Conservation (phyloP, 2,113 vertebrate species). For the Hypanus sabinus region DNA sequence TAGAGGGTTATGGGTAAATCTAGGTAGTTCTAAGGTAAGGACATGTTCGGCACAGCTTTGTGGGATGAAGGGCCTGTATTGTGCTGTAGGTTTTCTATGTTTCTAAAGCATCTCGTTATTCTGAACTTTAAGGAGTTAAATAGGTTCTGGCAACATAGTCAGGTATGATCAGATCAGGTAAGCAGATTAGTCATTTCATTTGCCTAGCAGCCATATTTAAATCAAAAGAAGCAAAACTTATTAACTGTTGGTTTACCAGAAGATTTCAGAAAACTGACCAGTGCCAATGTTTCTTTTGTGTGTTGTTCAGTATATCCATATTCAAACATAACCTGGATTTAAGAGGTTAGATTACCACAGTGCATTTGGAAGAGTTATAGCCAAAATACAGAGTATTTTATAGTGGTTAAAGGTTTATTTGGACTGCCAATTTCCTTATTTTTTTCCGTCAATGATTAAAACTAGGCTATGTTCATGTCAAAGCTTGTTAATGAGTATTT, state of each 20-base stretch:
- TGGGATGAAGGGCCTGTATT: too few relatives aligned
- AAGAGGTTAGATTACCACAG: neutral
- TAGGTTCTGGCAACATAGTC: neutral
- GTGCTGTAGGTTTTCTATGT: too few relatives aligned
- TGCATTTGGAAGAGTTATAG: neutral
- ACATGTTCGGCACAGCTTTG: too few relatives aligned
- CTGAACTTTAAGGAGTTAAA: neutral
- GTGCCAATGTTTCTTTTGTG: neutral
- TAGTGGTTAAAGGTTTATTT: neutral
- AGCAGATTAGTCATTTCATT: neutral
- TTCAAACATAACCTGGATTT: neutral
- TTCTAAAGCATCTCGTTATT: neutral
- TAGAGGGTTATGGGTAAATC: too few relatives aligned
- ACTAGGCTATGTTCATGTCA: neutral
- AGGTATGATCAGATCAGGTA: neutral
- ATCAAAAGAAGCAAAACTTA: neutral
- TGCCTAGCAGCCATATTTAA: neutral
- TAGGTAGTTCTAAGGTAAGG: too few relatives aligned
- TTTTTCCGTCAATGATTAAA: neutral
- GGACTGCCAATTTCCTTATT: neutral
- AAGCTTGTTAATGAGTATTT: neutral
- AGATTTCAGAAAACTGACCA: neutral
- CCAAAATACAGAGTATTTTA: neutral
- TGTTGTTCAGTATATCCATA: neutral
- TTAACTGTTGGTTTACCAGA: neutral